A percentile compares a stretch with the other conserved stretches of the same genome.
phyloP scores from a whole-genome alignment of 2,888 invertebrate species.

The Dioctria rufipes region DNA sequence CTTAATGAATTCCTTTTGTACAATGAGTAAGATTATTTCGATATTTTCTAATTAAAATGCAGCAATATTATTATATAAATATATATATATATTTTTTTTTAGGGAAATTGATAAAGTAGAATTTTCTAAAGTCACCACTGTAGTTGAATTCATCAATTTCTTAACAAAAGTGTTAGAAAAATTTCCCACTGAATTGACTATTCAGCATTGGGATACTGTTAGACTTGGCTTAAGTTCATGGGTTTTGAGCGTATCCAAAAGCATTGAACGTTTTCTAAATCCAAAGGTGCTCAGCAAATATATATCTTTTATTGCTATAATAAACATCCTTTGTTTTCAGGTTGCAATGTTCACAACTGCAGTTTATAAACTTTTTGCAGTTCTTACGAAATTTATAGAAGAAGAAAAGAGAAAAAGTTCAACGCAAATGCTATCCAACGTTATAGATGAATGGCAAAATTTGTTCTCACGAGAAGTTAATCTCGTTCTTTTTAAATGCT shows the following conservation, averaged over 20 bases:
- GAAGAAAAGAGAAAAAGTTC: conserved; percentile 68
- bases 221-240: conserved; percentile 81
- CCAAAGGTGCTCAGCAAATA: conserved; percentile 72
- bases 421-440: conserved; percentile 65
- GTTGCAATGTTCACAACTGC: conserved; percentile 73
- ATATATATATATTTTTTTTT: conserved; percentile 15
- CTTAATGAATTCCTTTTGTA: conserved; percentile 71
- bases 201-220: conserved; percentile 82
- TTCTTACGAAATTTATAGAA: conserved; percentile 71
- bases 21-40: conserved; percentile 70
- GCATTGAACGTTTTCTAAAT: conserved; percentile 69
- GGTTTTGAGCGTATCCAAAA: conserved; percentile 74
- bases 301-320: conserved; percentile 33
- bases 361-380: conserved; percentile 73
- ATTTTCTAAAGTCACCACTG: conserved; percentile 63
- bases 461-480: conserved; percentile 79
- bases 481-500: conserved; percentile 68
- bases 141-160: conserved; percentile 68
- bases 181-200: conserved; percentile 66
- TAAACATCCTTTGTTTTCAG: conserved; percentile 62
- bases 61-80: background rate
- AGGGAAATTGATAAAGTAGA: conserved; percentile 65
- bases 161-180: conserved; percentile 65
- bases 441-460: conserved; percentile 81
- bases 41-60: background rate